A percentile compares a stretch with the other conserved stretches of the same genome.
These are phyloP conservation scores for Cynopterus sphinx DNA, from an alignment of 2,797 vertebrate genomes.

Conservation along the genomic window DNA sequence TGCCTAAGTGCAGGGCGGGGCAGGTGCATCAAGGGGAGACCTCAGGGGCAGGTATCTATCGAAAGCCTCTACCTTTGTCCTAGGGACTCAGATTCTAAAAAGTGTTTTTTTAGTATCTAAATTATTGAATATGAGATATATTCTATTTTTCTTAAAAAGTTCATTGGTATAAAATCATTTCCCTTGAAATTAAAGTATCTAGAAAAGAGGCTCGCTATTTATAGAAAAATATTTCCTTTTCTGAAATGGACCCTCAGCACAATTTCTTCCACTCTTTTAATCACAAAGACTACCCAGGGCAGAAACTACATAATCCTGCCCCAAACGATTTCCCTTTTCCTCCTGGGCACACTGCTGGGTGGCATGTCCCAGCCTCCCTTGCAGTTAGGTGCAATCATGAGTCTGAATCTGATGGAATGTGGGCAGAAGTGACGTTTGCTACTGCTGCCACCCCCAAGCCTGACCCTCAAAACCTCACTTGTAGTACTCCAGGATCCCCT, in stretches of 20 bases:
- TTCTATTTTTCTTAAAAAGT: neutral
- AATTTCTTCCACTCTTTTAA: neutral
- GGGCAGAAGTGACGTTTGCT: neutral
- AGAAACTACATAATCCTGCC: neutral
- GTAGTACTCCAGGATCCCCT: no score
- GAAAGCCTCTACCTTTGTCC: neutral
- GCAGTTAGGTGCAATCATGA: neutral
- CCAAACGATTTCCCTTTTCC: neutral
- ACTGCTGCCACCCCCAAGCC: no score
- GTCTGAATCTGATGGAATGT: neutral
- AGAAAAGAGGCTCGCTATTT: neutral
- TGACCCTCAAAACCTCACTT: neutral
- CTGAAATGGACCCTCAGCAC: neutral
- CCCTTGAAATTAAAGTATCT: neutral
- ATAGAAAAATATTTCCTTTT: neutral
- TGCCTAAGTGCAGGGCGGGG: neutral
- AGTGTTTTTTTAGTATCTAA: neutral
- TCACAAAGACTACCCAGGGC: neutral
- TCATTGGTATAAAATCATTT: conserved; percentile 13
- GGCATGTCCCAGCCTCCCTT: neutral
- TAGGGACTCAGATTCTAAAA: neutral
- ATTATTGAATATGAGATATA: neutral
- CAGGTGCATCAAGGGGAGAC: neutral
- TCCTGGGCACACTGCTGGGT: fast-evolving
- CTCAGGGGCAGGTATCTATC: fast-evolving